Base-by-base conservation (phyloP, 2,797 vertebrate species). In the Clarias platycephalus region DNA sequence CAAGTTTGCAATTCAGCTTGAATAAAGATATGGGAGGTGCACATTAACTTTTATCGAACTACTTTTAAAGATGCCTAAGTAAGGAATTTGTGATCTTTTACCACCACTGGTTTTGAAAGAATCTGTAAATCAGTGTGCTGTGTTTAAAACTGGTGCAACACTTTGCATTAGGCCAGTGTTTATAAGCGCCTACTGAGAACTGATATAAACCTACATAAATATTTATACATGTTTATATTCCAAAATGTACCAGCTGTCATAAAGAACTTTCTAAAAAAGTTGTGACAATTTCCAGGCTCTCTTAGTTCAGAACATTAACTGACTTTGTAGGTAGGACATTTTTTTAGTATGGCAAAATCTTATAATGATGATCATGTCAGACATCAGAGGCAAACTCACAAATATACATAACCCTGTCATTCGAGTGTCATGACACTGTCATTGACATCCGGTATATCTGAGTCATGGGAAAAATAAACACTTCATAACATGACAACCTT, bases 71-170 rank as follows among this genome's bases (percentile, higher is more conserved):
- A 26, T 63, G 57, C 75, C 62, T 62, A 22, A 78, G 57, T 78
- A 78, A 78, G 34, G 75, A 40, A 60, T 60, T 62, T 78, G 58
- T 62, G 34, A 62, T 40, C 22, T 78, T 78, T 26, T 78, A 78
- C 31, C 28, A 77, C 31, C 58, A 78, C 13, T 62, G 12, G 6
- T n/a, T 60, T 37, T 78, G 5, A 63, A 78, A 63, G 15, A 44
- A 64, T 63, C 34, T 16, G 24, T 63, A 79, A 79, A 63, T 63
- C 57, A 78, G 22, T 62, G 20, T 40, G 20, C 75, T 24, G 13
- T n/a, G 31, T 40, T 62, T 24, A 24, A 62, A 77, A 77, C 24
- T 78, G 31, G 40, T 62, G 75, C 31, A 57, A 31, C 53, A 62
- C 31, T 40, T 40, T 62, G 44, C 34, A 63, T 63, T 40, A 78